Percentiles rank a stretch among this genome's conserved stretches.
Conservation (phyloP, 2,888 invertebrate species). For the Sesamia inferens region DNA sequence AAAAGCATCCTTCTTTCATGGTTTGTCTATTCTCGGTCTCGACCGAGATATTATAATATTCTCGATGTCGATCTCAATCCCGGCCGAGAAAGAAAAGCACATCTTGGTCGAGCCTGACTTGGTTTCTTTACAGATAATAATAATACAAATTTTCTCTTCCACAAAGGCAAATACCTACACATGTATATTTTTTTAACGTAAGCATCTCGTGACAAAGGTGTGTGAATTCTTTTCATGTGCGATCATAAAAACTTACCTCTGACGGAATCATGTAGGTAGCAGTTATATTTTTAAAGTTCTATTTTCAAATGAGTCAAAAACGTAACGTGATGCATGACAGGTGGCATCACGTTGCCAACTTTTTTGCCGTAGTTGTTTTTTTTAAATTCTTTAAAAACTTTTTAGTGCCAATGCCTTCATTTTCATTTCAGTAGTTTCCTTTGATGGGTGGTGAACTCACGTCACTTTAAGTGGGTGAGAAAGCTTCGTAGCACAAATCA, state of each 20-base stretch:
- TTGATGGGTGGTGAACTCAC: not conserved
- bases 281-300: slow-evolving; percentile 52
- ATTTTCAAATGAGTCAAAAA: slow-evolving; percentile 62
- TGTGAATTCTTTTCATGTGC: slow-evolving; percentile 34
- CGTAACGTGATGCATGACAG: slow-evolving; percentile 47
- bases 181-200: not conserved
- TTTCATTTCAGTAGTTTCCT: not conserved
- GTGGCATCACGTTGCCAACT: slow-evolving; percentile 47
- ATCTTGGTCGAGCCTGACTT: too few species aligned
- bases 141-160: not conserved
- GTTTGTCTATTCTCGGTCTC: too few species aligned
- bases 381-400: not conserved
- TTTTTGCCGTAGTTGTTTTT: slow-evolving; percentile 20
- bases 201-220: not conserved
- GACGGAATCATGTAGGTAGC: slow-evolving; percentile 32
- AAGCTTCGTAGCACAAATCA: not conserved
- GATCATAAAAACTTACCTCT: slow-evolving; percentile 35
- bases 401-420: not conserved
- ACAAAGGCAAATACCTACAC: slow-evolving; percentile 13
- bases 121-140: too few species aligned
- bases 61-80: too few species aligned
- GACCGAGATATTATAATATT: too few species aligned
- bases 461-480: not conserved
- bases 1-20: too few species aligned
- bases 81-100: too few species aligned